A percentile compares a stretch with the other conserved stretches of the same genome.
Evolutionary conservation across 2,113 vertebrate genomes (phyloP).

Genomic region (Heterotilapia buettikoferi): DNA sequence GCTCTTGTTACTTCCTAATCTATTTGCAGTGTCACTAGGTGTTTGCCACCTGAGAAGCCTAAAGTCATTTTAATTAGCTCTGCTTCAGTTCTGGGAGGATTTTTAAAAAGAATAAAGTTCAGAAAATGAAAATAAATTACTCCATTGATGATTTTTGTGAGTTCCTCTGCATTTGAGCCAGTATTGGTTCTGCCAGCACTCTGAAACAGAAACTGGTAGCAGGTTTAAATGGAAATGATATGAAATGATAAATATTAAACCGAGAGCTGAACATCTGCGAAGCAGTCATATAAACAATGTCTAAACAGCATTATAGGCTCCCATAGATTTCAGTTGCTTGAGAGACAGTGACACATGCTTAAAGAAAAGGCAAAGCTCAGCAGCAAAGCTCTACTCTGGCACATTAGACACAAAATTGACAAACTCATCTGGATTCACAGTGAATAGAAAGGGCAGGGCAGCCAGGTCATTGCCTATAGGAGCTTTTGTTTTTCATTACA

Average conservation of each 20-base stretch:
- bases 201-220: neutral
- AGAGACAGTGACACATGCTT: neutral
- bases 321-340: neutral
- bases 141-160: neutral
- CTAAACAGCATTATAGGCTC: neutral
- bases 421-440: slow-evolving; percentile 45
- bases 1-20: neutral
- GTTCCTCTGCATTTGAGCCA: neutral
- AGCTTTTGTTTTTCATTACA: slow-evolving; percentile 58
- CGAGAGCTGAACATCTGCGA: neutral
- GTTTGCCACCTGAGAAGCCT: neutral
- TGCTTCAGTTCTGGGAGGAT: neutral
- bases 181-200: neutral
- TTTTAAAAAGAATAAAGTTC: neutral
- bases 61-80: neutral
- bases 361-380: neutral
- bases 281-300: neutral
- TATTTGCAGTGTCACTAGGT: neutral
- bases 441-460: slow-evolving; percentile 49
- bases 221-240: neutral
- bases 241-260: neutral
- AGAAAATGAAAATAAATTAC: neutral
- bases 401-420: slow-evolving; percentile 23
- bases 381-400: neutral
- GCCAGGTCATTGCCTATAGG: slow-evolving; percentile 24